These are phyloP conservation scores for Trissolcus brochymenae DNA, from an alignment of 2,888 invertebrate genomes.

Conservation along the genomic window DNA sequence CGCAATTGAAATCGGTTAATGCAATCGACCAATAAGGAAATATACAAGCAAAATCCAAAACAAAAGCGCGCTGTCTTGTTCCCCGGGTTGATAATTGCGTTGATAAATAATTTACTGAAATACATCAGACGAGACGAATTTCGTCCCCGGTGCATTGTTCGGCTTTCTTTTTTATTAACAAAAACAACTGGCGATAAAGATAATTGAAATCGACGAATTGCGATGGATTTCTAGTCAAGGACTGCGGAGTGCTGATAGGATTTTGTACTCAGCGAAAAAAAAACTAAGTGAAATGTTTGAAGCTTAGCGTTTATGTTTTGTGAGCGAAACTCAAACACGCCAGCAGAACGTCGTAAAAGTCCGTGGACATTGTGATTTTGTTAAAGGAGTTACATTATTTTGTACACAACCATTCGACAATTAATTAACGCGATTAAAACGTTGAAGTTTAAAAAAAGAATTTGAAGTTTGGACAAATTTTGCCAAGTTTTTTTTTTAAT, in stretches of 20 bases:
- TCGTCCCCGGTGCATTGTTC: constrained; percentile 3
- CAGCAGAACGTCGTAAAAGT: constrained; percentile 43
- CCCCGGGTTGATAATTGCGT: constrained; percentile 36
- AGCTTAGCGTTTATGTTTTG: constrained; percentile 32
- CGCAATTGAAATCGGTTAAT: constrained; percentile 57
- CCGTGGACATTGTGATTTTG: constrained; percentile 18
- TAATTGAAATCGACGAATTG: constrained; percentile 41
- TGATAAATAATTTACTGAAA: constrained; percentile 29
- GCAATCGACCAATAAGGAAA: constrained; percentile 56
- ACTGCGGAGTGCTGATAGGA: constrained; percentile 33
- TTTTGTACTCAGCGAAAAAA: constrained; percentile 28
- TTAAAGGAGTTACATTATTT: not conserved
- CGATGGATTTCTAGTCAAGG: constrained; percentile 43
- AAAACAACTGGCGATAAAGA: constrained; percentile 13
- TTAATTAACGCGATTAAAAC: not conserved
- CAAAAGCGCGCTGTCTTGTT: constrained; percentile 29
- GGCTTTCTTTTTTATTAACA: constrained; percentile 6
- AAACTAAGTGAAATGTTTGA: constrained; percentile 30
- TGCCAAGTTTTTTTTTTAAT: too few relatives aligned
- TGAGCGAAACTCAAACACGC: constrained; percentile 25
- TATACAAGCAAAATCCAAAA: constrained; percentile 31
- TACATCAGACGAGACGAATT: constrained; percentile 21
- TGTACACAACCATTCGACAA: constrained; percentile 10
- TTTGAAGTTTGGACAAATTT: too few relatives aligned
- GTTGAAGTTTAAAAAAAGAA: not conserved